Base-by-base conservation (phyloP, 2,113 vertebrate genomes). In the Triplophysa tibetana region DNA sequence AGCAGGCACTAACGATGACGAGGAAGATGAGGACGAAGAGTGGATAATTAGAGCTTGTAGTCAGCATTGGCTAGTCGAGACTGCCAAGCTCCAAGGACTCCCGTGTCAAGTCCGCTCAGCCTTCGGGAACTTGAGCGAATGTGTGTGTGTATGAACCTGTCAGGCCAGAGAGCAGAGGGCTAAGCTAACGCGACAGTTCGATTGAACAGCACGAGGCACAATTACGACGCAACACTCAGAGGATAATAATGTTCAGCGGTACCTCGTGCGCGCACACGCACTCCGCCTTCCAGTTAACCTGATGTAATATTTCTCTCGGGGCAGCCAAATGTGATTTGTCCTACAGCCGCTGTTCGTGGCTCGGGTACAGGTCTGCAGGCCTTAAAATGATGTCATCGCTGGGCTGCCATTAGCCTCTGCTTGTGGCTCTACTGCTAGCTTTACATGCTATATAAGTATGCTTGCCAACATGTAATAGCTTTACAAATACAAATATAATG, bases 141-240 rank as follows among this genome's bases (percentile, higher is more conserved):
- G 79, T 78, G 82, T 73, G 79, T 77, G 82, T 75, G 82, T 86
- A 82, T 82, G 79, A 83, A 75, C 70, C 75, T 82, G 86, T 75
- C 83, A 85, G 83, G 80, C 67, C 60, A 75, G 26, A 13, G 83
- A 79, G 54, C 77, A 56, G 78, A 74, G 81, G 75, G 79, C 87
- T 90, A 89, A 93, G 82, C 85, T 83, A 85, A 90, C 86, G 87
- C 82, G 92, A 91, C 91, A 91, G 88, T 83, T 88, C 90, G 89
- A 93, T 89, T 90, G 89, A 90, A 91, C 89, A 85, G 87, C 92
- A 91, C 82, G 89, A 92, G 90, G 80, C 88, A 88, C 90, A 90
- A 92, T 92, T 92, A 93, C 87, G 77, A 90, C 85, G 85, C 89
- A 89, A 88, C 86, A 77, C 87, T 84, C 79, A 86, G 89, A 92